Percentiles rank a stretch among this genome's conserved stretches.
phyloP scores from a whole-genome alignment of 2,888 invertebrate genomes.

The Physocephala rufipes region DNA sequence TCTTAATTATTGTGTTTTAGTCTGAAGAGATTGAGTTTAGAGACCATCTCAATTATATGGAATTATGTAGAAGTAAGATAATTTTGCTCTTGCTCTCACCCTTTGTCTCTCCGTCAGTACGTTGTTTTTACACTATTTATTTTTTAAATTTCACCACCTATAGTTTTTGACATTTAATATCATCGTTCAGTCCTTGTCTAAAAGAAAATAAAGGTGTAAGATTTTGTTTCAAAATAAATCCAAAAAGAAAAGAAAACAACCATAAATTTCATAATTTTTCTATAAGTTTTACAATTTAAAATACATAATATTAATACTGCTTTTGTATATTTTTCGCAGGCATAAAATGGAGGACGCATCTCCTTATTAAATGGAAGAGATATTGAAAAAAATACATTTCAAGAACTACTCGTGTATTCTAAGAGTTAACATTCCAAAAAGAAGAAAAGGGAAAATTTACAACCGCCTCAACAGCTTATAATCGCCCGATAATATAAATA shows the following conservation, averaged over 20 bases:
- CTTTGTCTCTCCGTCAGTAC: too few relatives aligned
- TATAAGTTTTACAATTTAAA: not conserved
- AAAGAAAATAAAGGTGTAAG: too few relatives aligned
- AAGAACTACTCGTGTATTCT: not conserved
- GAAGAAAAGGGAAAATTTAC: not conserved
- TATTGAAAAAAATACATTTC: not conserved
- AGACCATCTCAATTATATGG: too few relatives aligned
- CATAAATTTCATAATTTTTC: not conserved
- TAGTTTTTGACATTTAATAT: too few relatives aligned
- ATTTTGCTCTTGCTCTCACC: too few relatives aligned
- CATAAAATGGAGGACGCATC: not conserved
- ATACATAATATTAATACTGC: not conserved
- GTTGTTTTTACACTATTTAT: too few relatives aligned
- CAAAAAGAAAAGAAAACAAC: too few relatives aligned
- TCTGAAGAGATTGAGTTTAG: too few relatives aligned
- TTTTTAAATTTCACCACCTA: too few relatives aligned
- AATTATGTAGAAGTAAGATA: too few relatives aligned
- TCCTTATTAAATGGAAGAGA: not conserved
- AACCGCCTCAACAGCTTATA: not conserved
- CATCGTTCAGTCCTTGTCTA: too few relatives aligned
- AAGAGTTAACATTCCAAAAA: not conserved
- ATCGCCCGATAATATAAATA: not conserved
- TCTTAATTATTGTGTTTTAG: too few relatives aligned
- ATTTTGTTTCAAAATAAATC: not conserved
- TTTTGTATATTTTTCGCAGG: constrained; percentile 15